Base-by-base conservation (phyloP, 2,113 vertebrate species). In the Sialia sialis region DNA sequence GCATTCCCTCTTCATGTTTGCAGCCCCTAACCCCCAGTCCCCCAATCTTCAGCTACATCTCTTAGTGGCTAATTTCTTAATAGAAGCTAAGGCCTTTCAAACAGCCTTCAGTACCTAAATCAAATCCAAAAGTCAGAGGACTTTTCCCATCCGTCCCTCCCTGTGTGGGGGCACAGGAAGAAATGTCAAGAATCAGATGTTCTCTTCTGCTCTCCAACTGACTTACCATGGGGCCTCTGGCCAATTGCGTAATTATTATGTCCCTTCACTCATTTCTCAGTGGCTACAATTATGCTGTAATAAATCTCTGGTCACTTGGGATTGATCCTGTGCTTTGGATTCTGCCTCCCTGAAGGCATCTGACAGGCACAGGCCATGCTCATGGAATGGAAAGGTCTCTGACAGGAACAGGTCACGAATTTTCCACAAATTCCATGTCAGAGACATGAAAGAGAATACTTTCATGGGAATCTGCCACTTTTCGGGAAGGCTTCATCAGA, bases 351-450 rank as follows among this genome's bases (percentile, higher is more conserved):
- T 7, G 26, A 60, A 79, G 75, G 34, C 54, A 64, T 34, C 54
- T 14, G 0, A 68, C 48, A 81, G 84, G 73, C 64, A 78, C 48
- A 49, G 54, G 44, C 78, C 12, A 0, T 7, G 46, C 72, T 95
- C 72, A 54, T 32, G 67, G 55, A 88, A 16, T 83, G 55, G 34
- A 67, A 60, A 62, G 63, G 79, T 77, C 88, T 88, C 72, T 7
- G 23, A 54, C 55, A 74, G n/a, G 12, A 79, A 54, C 29, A n/a
- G 34, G 41, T 44, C 83, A 88, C 88, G 30, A 92, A 93, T 90
- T 96, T 96, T 95, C 75, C 93, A 51, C 79, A 70, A 66, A 34
- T 63, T 83, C 58, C 63, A 77, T 23, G 51, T 66, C 78, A 87
- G 44, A 12, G 41, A 58, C 78, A 76, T 77, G 72, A 69, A 77